Conservation (phyloP, 2,113 vertebrate species). For the Blennius ocellaris region DNA sequence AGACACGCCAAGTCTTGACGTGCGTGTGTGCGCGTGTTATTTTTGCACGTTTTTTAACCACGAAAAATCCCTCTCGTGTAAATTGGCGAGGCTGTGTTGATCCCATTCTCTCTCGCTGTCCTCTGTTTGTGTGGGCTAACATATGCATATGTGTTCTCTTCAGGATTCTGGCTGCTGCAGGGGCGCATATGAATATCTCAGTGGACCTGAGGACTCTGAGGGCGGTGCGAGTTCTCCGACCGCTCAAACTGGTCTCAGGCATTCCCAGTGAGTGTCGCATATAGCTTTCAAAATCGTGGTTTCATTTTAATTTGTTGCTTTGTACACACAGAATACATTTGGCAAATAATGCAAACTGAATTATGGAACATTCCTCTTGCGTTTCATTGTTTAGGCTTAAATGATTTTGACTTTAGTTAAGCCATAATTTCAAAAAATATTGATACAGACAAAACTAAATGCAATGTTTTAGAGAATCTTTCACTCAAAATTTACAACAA, state of each 20-base stretch:
- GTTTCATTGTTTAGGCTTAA: no score
- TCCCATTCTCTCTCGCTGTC: constrained; percentile 16
- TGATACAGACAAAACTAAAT: no score
- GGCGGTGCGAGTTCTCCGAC: constrained; percentile 93
- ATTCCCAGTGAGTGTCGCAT: constrained; percentile 91
- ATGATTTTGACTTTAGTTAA: no score
- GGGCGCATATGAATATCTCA: constrained; percentile 96
- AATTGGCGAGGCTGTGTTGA: not conserved
- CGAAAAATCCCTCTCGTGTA: constrained; percentile 31
- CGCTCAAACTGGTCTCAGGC: constrained; percentile 97
- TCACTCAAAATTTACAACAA: no score
- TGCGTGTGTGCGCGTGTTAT: constrained; percentile 3
- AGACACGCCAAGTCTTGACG: not conserved
- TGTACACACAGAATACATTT: no score
- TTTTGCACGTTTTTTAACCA: constrained; percentile 1
- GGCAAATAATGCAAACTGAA: no score
- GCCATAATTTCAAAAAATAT: no score
- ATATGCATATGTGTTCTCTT: constrained; percentile 44
- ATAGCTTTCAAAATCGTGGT: no score
- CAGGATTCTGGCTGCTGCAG: constrained; percentile 96
- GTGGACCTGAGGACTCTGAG: constrained; percentile 96
- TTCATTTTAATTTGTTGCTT: no score
- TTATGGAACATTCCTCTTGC: no score
- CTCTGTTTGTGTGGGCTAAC: constrained; percentile 29
- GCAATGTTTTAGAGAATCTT: no score